Evolutionary conservation across 2,797 vertebrate genomes (phyloP).

Genomic region (Sebastes kiyomatsui): DNA sequence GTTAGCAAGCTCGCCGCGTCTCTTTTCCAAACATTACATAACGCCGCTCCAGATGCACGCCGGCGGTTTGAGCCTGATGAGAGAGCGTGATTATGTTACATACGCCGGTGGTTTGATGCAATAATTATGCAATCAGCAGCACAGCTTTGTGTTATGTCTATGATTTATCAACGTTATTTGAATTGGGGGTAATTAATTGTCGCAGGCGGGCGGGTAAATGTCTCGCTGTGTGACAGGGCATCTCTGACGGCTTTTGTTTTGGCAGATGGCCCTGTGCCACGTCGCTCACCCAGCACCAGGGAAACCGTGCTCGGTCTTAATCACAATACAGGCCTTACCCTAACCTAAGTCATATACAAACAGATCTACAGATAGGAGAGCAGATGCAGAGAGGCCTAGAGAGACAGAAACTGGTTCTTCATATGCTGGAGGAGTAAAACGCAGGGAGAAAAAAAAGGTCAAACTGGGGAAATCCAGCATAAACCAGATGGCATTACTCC

Average conservation of each 20-base stretch:
- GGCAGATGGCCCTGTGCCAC: conserved; percentile 66
- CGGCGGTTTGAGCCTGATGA: conserved; percentile 78
- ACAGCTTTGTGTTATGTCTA: conserved; percentile 65
- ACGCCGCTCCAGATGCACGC: conserved; percentile 65
- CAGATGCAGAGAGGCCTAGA: conserved; percentile 29
- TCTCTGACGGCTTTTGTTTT: conserved; percentile 62
- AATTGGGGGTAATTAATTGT: conserved; percentile 69
- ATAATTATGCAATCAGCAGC: conserved; percentile 81
- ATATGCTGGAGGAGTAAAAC: not conserved
- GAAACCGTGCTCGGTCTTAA: conserved; percentile 38
- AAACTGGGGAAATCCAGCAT: conserved; percentile 26
- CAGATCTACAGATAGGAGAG: conserved; percentile 48
- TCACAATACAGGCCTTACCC: conserved; percentile 37
- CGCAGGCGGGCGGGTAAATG: conserved; percentile 44
- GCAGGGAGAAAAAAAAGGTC: not conserved
- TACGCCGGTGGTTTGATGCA: conserved; percentile 68
- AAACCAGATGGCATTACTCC: conserved; percentile 18
- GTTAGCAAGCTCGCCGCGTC: conserved; percentile 32
- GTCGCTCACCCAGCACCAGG: conserved; percentile 24
- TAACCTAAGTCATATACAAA: conserved; percentile 54
- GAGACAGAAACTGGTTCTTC: conserved; percentile 12
- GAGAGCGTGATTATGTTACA: conserved; percentile 79
- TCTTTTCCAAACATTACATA: conserved; percentile 72
- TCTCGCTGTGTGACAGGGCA: conserved; percentile 54
- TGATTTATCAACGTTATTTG: conserved; percentile 73